Evolutionary conservation across 2,888 invertebrate species (phyloP).

Genomic region (Ophion slaviceki): DNA sequence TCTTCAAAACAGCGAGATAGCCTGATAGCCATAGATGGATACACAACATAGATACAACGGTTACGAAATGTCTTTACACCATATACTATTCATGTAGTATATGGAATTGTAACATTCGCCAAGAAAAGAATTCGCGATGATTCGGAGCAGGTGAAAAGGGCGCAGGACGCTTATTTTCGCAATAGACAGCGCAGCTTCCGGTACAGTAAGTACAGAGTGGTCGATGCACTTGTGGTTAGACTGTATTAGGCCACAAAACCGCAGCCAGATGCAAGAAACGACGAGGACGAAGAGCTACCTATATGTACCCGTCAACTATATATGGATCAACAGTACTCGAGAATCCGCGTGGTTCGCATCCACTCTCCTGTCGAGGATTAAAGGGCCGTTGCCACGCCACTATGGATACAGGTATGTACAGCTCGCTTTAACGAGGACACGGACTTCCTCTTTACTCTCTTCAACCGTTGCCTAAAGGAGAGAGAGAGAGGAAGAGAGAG

Average conservation of each 20-base stretch:
- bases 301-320: background rate
- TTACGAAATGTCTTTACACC: too few species aligned
- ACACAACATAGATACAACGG: too few species aligned
- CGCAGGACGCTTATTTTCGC: constrained; percentile 5
- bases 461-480: constrained; percentile 9
- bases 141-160: background rate
- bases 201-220: constrained; percentile 29
- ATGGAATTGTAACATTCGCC: too few species aligned
- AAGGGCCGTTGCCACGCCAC: constrained; percentile 59
- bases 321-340: constrained; percentile 28
- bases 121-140: background rate
- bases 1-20: too few species aligned
- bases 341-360: constrained; percentile 37
- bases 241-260: constrained; percentile 63
- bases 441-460: constrained; percentile 56
- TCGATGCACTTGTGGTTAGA: constrained; percentile 54
- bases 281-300: constrained; percentile 13
- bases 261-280: constrained; percentile 24
- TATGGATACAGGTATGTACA: constrained; percentile 7
- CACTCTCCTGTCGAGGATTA: constrained; percentile 55
- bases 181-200: constrained; percentile 11
- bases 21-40: too few species aligned
- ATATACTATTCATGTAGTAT: too few species aligned
- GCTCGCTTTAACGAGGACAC: constrained; percentile 53
- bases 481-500: constrained; percentile 4